Percentiles rank a stretch among this genome's conserved stretches.
These are phyloP conservation scores for Okapia johnstoni DNA, from an alignment of 2,113 vertebrate genomes.

Conservation along the genomic window DNA sequence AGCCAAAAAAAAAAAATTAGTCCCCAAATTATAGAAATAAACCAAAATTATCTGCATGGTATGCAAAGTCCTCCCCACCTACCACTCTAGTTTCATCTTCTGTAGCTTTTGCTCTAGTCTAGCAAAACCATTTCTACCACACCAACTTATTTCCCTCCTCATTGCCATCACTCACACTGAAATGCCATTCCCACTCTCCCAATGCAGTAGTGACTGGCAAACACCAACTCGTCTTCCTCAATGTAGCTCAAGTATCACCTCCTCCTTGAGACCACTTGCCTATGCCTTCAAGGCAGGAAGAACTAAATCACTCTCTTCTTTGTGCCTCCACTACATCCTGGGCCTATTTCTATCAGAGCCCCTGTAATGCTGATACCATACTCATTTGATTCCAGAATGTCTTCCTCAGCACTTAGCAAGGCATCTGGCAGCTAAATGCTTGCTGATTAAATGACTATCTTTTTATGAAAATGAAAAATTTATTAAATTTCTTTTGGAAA, in stretches of 20 bases:
- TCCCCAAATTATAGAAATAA: slow-evolving; percentile 4
- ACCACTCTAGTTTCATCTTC: neutral
- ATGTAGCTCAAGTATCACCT: neutral
- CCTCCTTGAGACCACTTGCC: neutral
- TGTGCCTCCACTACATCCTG: neutral
- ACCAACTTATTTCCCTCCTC: neutral
- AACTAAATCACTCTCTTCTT: neutral
- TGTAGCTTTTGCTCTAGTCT: neutral
- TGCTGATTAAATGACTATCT: neutral
- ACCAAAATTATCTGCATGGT: neutral
- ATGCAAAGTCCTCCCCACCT: neutral
- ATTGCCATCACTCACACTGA: neutral
- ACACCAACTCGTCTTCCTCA: neutral
- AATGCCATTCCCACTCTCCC: neutral
- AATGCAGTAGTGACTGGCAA: neutral
- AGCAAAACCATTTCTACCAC: neutral
- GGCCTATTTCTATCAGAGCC: neutral
- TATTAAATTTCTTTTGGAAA: slow-evolving; percentile 1
- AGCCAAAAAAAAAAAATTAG: neutral
- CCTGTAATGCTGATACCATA: neutral
- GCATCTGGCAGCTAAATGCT: neutral
- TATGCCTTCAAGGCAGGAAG: neutral
- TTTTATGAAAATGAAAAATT: neutral
- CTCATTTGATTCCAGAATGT: neutral
- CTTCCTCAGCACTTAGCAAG: neutral